These are phyloP conservation scores for Pocillopora verrucosa DNA, from an alignment of 64 coral and sea anemone species.

Conservation along the genomic window DNA sequence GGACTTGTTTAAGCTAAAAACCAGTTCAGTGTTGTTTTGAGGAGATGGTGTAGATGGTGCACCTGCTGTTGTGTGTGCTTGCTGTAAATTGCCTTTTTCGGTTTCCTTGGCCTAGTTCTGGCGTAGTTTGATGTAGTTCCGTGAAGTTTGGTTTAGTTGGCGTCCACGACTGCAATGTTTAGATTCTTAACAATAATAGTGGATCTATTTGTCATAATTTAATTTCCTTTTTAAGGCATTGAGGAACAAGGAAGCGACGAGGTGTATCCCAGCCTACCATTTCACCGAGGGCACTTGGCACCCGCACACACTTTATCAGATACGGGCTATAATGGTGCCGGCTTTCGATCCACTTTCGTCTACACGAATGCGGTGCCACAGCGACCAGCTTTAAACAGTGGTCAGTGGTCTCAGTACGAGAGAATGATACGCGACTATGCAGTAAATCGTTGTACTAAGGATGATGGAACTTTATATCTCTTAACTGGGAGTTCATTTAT, in stretches of 20 bases:
- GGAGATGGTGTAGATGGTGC: too few species aligned
- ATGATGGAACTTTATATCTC: background rate
- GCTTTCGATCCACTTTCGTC: background rate
- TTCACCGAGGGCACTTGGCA: background rate
- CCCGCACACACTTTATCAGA: background rate
- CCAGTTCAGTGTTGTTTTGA: too few species aligned
- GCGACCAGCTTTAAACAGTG: background rate
- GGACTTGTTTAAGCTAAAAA: too few species aligned
- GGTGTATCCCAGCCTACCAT: background rate
- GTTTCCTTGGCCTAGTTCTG: too few species aligned
- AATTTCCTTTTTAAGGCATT: background rate
- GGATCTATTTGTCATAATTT: too few species aligned
- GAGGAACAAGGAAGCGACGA: background rate
- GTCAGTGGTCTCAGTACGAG: background rate
- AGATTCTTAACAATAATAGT: too few species aligned
- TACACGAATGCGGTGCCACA: background rate
- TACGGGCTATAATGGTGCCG: background rate
- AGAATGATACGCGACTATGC: background rate
- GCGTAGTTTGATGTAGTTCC: too few species aligned
- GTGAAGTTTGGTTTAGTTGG: too few species aligned
- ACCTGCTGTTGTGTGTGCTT: too few species aligned
- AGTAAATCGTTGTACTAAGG: background rate
- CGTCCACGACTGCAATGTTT: too few species aligned
- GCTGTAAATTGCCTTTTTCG: too few species aligned
- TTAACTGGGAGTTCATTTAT: background rate